Conservation (phyloP, 2,888 invertebrate genomes). For the Calliphora vomitoria region DNA sequence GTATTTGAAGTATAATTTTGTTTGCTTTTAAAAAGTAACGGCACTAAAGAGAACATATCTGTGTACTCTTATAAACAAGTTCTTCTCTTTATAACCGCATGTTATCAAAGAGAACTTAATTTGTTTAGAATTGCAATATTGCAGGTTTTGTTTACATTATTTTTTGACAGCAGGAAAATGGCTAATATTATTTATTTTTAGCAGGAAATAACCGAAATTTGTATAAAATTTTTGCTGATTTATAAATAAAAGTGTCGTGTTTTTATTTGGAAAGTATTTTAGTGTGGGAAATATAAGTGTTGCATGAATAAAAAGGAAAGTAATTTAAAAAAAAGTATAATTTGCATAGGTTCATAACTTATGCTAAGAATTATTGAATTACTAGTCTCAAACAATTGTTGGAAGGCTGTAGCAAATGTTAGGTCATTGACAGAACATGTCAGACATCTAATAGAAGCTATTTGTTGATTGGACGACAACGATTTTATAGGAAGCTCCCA, state of each 20-base stretch:
- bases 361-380: too few relatives aligned
- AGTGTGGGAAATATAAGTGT: not conserved
- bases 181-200: constrained; percentile 4
- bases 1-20: not conserved
- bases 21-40: not conserved
- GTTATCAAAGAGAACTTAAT: not conserved
- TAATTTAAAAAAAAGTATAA: too few relatives aligned
- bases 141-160: constrained; percentile 2
- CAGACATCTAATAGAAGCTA: too few relatives aligned
- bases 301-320: not conserved
- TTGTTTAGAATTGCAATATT: not conserved
- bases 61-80: not conserved
- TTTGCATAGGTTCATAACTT: too few relatives aligned
- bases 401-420: too few relatives aligned
- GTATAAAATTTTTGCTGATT: not conserved
- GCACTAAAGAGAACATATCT: not conserved
- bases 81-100: not conserved
- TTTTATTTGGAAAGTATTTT: not conserved
- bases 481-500: too few relatives aligned
- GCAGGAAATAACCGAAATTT: constrained; percentile 15
- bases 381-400: too few relatives aligned
- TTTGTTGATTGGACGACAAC: too few relatives aligned
- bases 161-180: constrained; percentile 18
- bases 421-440: too few relatives aligned
- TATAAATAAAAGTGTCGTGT: not conserved